Base-by-base conservation (phyloP, 2,888 invertebrate species). In the Dryocosmus kuriphilus region DNA sequence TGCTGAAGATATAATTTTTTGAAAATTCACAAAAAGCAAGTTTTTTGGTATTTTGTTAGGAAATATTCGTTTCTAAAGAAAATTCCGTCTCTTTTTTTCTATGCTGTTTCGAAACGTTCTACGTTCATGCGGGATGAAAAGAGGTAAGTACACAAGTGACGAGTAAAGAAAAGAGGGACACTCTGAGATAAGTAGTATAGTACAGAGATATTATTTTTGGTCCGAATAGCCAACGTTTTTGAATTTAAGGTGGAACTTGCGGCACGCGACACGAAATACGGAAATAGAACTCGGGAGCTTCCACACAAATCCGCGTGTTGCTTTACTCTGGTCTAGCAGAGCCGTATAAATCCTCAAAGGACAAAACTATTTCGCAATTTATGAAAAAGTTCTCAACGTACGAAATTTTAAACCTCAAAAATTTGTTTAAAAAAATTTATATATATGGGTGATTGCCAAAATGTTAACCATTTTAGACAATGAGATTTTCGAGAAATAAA, bases 191-290 rank as follows among this genome's bases (percentile, higher is more conserved):
- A 67, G 38, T 27, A 67, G 46, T 4, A 30, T 67, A 67, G 67
- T 27, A 67, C 24, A 63, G 67, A 7, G 51, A 78, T 75, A 79
- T 79, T 81, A 81, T 81, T 81, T 79, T 61, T 76, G 77, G 74
- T 75, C 75, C n/a, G 27, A 24, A 62, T 22, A 62, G 60, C 67
- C 62, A 71, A 60, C 62, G 67, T 73, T 71, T 78, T 78, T 65
- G 57, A 78, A 46, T 46, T 57, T 71, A 63, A 63, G 51, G 73
- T 60, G 63, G 32, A 63, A 74, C 73, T 74, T 74, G 46, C 74
- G 81, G 76, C 79, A 77, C 78, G 79, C 73, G 78, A 81, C 78
- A 78, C 46, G 73, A 4, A 30, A 57, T 55, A 74, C 79, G 55
- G 63, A 79, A 79, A 79, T 79, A 79, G 77, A 79, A 73, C 14